Evolutionary conservation across 2,888 invertebrate species (phyloP).

Genomic region (Drosophila sordidula): DNA sequence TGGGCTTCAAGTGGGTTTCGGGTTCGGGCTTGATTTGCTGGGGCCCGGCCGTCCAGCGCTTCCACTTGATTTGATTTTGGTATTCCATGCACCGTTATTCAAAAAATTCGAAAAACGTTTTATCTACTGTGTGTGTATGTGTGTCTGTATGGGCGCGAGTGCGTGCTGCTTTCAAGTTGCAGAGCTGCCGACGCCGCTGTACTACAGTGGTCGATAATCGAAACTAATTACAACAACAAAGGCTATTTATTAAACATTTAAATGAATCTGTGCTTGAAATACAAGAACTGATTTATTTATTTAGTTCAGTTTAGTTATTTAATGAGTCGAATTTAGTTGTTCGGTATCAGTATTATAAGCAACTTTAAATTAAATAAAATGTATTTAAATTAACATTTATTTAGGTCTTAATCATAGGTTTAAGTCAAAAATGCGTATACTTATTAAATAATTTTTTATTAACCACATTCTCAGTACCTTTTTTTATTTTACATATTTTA

Average conservation of each 20-base stretch:
- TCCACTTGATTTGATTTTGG: constrained; percentile 82
- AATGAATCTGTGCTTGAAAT: too few species aligned
- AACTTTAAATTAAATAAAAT: too few species aligned
- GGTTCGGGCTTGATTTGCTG: constrained; percentile 29
- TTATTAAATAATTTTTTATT: too few species aligned
- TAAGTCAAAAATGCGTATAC: too few species aligned
- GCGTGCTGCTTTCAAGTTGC: constrained; percentile 55
- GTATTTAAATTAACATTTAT: too few species aligned
- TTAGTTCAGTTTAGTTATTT: too few species aligned
- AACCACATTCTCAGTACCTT: too few species aligned
- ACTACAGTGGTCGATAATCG: constrained; percentile 25
- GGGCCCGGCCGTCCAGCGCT: constrained; percentile 49
- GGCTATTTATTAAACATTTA: constrained; percentile 8
- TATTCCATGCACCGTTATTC: constrained; percentile 80
- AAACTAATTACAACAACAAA: constrained; percentile 18
- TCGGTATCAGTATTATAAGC: too few species aligned
- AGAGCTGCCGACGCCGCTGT: constrained; percentile 34
- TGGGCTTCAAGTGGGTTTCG: constrained; percentile 63
- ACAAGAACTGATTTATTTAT: too few species aligned
- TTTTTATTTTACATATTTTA: too few species aligned
- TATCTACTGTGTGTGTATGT: constrained; percentile 32
- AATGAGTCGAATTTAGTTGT: too few species aligned
- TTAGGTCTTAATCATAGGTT: too few species aligned
- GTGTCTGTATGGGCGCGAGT: constrained; percentile 27
- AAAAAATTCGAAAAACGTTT: constrained; percentile 82